Evolutionary conservation across 2,113 vertebrate genomes (phyloP).

Genomic region (Scalopus aquaticus): DNA sequence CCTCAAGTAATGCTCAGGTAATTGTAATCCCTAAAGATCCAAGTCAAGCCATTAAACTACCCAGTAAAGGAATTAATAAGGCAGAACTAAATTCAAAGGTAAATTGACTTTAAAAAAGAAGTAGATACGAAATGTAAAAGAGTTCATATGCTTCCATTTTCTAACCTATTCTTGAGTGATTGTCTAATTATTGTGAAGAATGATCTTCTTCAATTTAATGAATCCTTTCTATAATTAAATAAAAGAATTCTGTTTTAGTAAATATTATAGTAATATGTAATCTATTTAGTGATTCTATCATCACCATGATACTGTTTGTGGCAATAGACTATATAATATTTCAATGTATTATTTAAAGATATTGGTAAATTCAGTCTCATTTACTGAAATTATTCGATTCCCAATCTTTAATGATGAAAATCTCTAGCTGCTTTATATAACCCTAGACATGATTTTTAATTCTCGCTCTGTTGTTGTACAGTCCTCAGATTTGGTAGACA

Average conservation of each 20-base stretch:
- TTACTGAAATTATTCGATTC: not conserved
- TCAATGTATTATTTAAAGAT: not conserved
- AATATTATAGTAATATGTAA: not conserved
- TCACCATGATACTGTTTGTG: not conserved
- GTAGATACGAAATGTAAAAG: not conserved
- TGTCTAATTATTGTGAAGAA: not conserved
- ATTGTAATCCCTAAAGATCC: not conserved
- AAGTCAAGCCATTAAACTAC: not conserved
- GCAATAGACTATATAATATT: not conserved
- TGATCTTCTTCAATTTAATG: not conserved
- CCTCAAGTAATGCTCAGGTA: not conserved
- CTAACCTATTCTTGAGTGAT: not conserved
- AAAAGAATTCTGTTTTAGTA: not conserved
- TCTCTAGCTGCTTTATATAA: not conserved
- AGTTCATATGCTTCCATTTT: not conserved
- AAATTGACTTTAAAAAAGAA: not conserved
- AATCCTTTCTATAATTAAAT: not conserved
- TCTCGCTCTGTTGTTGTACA: not conserved
- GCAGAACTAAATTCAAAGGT: not conserved
- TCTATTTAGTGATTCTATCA: not conserved
- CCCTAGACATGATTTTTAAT: not conserved
- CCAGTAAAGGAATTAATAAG: not conserved
- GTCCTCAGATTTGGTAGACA: conserved; percentile 49
- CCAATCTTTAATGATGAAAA: conserved; percentile 2
- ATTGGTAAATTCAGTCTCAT: not conserved